Base-by-base conservation (phyloP, 2,797 vertebrate genomes). In the Takifugu ocellatus region DNA sequence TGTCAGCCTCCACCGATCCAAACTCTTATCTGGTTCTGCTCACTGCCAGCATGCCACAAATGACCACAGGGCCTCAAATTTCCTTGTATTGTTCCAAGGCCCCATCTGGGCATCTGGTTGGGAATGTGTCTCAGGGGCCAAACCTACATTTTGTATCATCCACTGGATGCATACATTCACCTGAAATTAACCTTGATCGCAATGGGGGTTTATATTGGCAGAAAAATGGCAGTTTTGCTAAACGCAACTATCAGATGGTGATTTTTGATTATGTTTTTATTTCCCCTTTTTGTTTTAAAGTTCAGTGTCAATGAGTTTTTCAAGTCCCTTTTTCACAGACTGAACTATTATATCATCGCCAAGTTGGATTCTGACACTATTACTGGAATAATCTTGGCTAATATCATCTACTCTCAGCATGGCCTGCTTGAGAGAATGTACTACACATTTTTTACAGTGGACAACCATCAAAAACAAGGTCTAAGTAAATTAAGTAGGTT, bases 1-100 rank as follows among this genome's bases (percentile, higher is more conserved):
- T 89, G 89, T 90, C 87, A 87, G 84, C 75, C 77, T 78, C 77
- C 77, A 83, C 85, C 81, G 81, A 91, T 90, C 88, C 85, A 71
- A 72, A 78, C 62, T 75, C 88, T 91, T 92, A 91, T 91, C 91
- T 86, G 70, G 53, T 73, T 84, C 82, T 86, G 79, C 81, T 79
- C 83, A 77, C 75, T 74, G 81, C 83, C 70, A 74, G 74, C 79
- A 57, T 60, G 69, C 73, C 67, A 56, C 82, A 83, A 87, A 87
- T 88, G 83, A 88, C 86, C 76, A 77, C 47, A 72, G 78, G 73
- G 84, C 79, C 79, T 74, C 27, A 21, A 65, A 61, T 78, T 77
- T 83, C 79, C 67, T 68, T 81, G 79, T 87, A 88, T 86, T 82
- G 85, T 85, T 82, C 73, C 58, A 46, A 52, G 68, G 66, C 66